These are phyloP conservation scores for Zhengitettix transpicula DNA, from an alignment of 2,888 invertebrate species.

Conservation along the genomic window DNA sequence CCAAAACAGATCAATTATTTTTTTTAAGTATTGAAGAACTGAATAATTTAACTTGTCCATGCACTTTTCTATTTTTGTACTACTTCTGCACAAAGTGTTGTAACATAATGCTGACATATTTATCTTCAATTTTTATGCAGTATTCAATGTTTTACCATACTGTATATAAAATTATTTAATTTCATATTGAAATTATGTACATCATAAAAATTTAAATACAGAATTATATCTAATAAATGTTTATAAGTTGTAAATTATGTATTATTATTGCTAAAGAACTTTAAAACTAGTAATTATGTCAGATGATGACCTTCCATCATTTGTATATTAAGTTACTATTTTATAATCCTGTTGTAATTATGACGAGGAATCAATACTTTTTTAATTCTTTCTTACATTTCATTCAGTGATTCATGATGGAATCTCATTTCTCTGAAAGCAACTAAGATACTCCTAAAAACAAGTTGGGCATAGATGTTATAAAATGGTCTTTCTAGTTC, in stretches of 20 bases:
- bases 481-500: too few species aligned
- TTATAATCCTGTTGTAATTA: too few species aligned
- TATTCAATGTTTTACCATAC: not conserved
- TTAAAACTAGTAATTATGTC: not conserved
- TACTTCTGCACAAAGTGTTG: constrained; percentile 10
- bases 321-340: too few species aligned
- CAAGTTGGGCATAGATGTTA: too few species aligned
- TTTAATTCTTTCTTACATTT: too few species aligned
- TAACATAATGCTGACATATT: constrained; percentile 1
- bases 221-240: not conserved
- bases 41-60: constrained; percentile 1
- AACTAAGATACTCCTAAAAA: too few species aligned
- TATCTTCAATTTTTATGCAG: not conserved
- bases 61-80: constrained; percentile 12
- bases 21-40: not conserved
- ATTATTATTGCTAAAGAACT: not conserved
- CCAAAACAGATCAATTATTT: too few species aligned
- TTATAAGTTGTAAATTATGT: not conserved
- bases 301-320: not conserved
- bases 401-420: too few species aligned
- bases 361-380: too few species aligned
- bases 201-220: not conserved
- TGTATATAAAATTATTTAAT: not conserved
- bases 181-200: not conserved
- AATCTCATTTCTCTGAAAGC: too few species aligned